Evolutionary conservation across 2,888 invertebrate genomes (phyloP).

Genomic region (Drosophila longiperda): DNA sequence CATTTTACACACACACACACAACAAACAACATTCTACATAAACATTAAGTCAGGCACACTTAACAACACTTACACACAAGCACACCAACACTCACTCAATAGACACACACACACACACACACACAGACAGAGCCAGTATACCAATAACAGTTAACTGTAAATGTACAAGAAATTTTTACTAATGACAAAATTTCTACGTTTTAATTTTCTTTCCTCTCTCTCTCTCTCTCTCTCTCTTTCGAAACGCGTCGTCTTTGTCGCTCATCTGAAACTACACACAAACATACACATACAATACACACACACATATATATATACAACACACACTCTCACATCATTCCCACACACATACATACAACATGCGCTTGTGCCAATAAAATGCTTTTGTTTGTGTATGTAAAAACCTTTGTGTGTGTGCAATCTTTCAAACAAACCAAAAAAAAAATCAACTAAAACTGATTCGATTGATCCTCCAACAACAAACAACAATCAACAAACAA

Average conservation of each 20-base stretch:
- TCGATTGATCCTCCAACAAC: slow-evolving; percentile 48
- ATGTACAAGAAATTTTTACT: slow-evolving; percentile 63
- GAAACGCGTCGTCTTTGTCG: slow-evolving; percentile 44
- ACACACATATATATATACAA: background rate
- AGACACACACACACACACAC: slow-evolving; percentile 30
- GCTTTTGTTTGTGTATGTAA: slow-evolving; percentile 68
- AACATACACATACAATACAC: slow-evolving; percentile 25
- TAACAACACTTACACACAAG: slow-evolving; percentile 20
- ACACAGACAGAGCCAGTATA: slow-evolving; percentile 33
- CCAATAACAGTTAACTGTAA: slow-evolving; percentile 40
- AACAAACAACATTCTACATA: slow-evolving; percentile 34
- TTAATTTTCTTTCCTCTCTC: slow-evolving; percentile 66
- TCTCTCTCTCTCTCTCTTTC: slow-evolving; percentile 37
- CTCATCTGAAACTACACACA: slow-evolving; percentile 26
- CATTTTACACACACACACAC: slow-evolving; percentile 24
- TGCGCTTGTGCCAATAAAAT: slow-evolving; percentile 64
- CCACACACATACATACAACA: slow-evolving; percentile 28
- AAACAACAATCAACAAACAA: slow-evolving; percentile 26
- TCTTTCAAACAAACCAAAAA: slow-evolving; percentile 38
- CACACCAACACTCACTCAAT: slow-evolving; percentile 32
- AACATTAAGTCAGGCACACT: slow-evolving; percentile 52
- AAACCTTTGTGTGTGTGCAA: slow-evolving; percentile 54
- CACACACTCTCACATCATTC: slow-evolving; percentile 19
- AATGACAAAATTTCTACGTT: slow-evolving; percentile 71
- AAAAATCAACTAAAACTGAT: slow-evolving; percentile 43